Evolutionary conservation across 2,797 vertebrate genomes (phyloP).

Genomic region (Glossophaga mutica): DNA sequence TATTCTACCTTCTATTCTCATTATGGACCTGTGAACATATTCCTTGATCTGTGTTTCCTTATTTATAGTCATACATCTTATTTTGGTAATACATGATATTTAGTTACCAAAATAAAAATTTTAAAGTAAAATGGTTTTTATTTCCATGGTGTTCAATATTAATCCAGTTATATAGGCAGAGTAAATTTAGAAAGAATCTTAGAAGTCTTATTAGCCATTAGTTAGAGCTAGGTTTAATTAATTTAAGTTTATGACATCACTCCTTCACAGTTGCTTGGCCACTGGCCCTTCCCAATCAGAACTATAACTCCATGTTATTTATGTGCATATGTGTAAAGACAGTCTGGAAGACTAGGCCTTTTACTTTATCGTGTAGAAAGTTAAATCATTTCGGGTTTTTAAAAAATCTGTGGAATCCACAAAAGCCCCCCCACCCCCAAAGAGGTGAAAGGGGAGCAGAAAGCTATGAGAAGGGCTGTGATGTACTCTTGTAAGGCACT

Average conservation of each 20-base stretch:
- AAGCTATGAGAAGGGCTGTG: not conserved
- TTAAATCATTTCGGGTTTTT: not conserved
- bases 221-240: slow-evolving; percentile 28
- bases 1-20: not conserved
- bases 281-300: not conserved
- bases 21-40: not conserved
- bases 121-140: not conserved
- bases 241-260: slow-evolving; percentile 13
- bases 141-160: not conserved
- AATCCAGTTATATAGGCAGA: slow-evolving; percentile 3
- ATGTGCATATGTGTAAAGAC: not conserved
- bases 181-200: slow-evolving; percentile 10
- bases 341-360: not conserved
- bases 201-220: not conserved
- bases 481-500: not conserved
- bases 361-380: not conserved
- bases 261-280: not conserved
- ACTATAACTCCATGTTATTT: not conserved
- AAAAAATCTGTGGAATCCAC: not conserved
- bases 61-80: not conserved
- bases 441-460: not conserved
- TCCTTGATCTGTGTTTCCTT: not conserved
- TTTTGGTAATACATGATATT: slow-evolving; percentile 11
- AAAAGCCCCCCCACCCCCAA: not conserved
- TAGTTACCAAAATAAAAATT: slow-evolving; percentile 5